Conservation (phyloP, 1,140 invertebrate species). For the Portunus trituberculatus region DNA sequence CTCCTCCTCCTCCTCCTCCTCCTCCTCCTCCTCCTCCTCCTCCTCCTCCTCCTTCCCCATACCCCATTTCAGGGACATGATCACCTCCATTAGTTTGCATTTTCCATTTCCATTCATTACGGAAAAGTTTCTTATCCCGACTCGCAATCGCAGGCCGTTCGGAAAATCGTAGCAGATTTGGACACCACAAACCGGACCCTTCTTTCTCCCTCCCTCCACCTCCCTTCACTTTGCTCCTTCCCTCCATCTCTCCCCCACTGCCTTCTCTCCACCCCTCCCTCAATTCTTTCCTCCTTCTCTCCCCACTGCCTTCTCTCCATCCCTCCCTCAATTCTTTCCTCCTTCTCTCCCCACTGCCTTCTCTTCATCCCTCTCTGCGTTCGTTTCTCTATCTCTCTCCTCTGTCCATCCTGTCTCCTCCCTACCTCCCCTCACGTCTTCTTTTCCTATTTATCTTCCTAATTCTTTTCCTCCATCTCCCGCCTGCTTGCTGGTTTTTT, state of each 20-base stretch:
- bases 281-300: too few relatives aligned
- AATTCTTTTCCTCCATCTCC: background rate
- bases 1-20: too few relatives aligned
- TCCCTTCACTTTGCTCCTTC: background rate
- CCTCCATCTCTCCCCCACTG: background rate
- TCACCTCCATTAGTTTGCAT: conserved; percentile 39
- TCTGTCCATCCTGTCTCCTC: background rate
- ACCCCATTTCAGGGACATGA: background rate
- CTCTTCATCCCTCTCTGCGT: background rate
- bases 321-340: background rate
- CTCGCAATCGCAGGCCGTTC: background rate
- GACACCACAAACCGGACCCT: conserved; percentile 8
- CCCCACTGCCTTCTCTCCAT: too few relatives aligned
- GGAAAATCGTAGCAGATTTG: conserved; percentile 4
- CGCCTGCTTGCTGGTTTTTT: background rate
- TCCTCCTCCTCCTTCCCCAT: background rate
- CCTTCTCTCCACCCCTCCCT: background rate
- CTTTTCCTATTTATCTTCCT: background rate
- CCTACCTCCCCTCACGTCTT: background rate
- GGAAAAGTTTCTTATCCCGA: conserved; percentile 21
- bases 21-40: too few relatives aligned
- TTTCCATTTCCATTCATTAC: conserved; percentile 47
- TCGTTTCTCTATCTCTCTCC: background rate
- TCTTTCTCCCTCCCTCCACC: background rate
- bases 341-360: background rate